phyloP scores from a whole-genome alignment of 1,140 invertebrate genomes.

The Ceratina calcarata region DNA sequence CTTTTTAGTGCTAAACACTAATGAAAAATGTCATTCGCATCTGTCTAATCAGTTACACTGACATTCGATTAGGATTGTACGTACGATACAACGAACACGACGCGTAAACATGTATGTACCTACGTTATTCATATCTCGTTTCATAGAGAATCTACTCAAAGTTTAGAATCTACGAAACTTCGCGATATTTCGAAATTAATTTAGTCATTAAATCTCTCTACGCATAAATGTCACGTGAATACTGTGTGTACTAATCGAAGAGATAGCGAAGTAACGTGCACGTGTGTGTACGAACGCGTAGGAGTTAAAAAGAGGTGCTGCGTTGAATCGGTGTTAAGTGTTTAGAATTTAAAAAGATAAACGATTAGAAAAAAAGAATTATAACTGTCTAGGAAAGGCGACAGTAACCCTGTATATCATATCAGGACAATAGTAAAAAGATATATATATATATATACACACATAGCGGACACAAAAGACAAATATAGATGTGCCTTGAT shows the following conservation, averaged over 20 bases:
- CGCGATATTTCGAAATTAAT: slow-evolving; percentile 11
- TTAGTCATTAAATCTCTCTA: slow-evolving; percentile 33
- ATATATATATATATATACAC: neutral
- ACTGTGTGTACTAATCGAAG: slow-evolving; percentile 24
- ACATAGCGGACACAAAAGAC: slow-evolving; percentile 48
- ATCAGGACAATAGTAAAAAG: slow-evolving; percentile 55
- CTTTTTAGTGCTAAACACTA: slow-evolving; percentile 24
- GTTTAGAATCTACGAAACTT: slow-evolving; percentile 6
- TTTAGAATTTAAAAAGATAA: slow-evolving; percentile 54
- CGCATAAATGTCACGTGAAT: slow-evolving; percentile 33
- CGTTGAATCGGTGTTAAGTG: slow-evolving; percentile 57
- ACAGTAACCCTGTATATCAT: slow-evolving; percentile 34
- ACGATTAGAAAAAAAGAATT: slow-evolving; percentile 14
- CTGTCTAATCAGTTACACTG: neutral
- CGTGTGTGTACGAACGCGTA: slow-evolving; percentile 26
- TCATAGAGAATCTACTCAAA: slow-evolving; percentile 4
- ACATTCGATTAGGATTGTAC: neutral
- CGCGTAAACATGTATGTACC: slow-evolving; percentile 12
- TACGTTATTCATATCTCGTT: slow-evolving; percentile 15
- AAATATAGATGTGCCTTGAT: slow-evolving; percentile 70
- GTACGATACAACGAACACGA: slow-evolving; percentile 31
- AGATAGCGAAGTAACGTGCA: slow-evolving; percentile 32
- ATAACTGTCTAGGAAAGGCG: slow-evolving; percentile 24
- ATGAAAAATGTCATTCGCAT: slow-evolving; percentile 31
- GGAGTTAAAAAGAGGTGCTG: slow-evolving; percentile 25